These are phyloP conservation scores for Conus ventricosus DNA, from an alignment of 1,140 invertebrate genomes.

Conservation along the genomic window DNA sequence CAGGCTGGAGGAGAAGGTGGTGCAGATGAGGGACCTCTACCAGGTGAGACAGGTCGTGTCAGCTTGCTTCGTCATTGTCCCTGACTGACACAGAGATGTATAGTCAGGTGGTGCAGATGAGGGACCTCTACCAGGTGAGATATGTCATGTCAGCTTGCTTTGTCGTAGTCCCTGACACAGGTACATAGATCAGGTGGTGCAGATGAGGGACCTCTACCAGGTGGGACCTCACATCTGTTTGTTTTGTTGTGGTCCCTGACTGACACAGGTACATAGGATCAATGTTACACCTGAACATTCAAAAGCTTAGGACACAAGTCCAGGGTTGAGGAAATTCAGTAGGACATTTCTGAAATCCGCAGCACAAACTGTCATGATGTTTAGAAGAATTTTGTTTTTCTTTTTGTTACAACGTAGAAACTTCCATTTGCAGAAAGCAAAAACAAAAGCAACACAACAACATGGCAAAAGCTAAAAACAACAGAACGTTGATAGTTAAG, in stretches of 20 bases:
- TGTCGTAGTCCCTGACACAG: background rate
- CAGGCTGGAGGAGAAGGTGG: constrained; percentile 96
- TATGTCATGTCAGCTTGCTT: background rate
- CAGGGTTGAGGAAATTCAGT: too few species aligned
- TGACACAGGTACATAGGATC: too few species aligned
- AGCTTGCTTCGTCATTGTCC: background rate
- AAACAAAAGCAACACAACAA: too few species aligned
- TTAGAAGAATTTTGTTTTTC: too few species aligned
- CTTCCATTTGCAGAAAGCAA: too few species aligned
- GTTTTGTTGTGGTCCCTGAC: background rate
- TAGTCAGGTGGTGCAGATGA: constrained; percentile 91
- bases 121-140: constrained; percentile 86
- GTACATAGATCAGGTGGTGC: too few species aligned
- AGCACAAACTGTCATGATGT: too few species aligned
- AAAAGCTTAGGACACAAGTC: too few species aligned
- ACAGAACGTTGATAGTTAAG: too few species aligned
- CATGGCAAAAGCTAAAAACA: too few species aligned
- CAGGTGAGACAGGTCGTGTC: constrained; percentile 52
- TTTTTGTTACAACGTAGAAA: too few species aligned
- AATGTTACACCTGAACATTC: background rate
- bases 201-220: constrained; percentile 95
- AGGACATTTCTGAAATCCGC: too few species aligned
- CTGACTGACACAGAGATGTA: background rate
- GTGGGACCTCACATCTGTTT: constrained; percentile 53
- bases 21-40: constrained; percentile 98